These are phyloP conservation scores for Gobionotothen gibberifrons DNA, from an alignment of 2,797 vertebrate species.

Conservation along the genomic window DNA sequence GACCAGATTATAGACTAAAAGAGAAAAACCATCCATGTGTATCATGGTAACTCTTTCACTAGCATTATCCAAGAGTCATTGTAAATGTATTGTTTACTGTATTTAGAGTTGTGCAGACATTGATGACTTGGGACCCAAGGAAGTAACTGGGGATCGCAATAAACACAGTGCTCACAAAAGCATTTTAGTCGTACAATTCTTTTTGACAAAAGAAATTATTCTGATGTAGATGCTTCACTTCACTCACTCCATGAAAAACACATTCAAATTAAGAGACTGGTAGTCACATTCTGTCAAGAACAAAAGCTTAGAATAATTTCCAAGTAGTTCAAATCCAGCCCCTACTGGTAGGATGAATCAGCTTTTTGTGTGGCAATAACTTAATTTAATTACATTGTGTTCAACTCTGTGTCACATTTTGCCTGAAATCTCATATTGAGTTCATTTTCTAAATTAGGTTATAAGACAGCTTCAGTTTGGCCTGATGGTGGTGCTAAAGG, in stretches of 20 bases:
- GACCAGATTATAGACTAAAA: background rate
- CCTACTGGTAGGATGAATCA: background rate
- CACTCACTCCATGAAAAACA: background rate
- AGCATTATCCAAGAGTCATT: background rate
- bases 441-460: background rate
- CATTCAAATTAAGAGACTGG: background rate
- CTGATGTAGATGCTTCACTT: background rate
- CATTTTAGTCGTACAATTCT: no score
- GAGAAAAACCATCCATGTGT: background rate
- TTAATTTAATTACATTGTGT: constrained; percentile 1
- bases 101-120: background rate
- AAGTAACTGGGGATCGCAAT: background rate
- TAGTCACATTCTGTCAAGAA: background rate
- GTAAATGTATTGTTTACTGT: background rate
- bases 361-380: constrained; percentile 7
- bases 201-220: background rate
- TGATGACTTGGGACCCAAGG: background rate
- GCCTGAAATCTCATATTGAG: background rate
- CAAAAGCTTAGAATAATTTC: constrained; percentile 3
- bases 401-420: background rate
- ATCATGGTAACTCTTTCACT: background rate
- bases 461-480: background rate
- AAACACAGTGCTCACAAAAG: background rate
- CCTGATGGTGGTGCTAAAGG: background rate
- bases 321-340: constrained; percentile 18